Evolutionary conservation across 2,113 vertebrate genomes (phyloP).

Genomic region (Mirounga angustirostris): DNA sequence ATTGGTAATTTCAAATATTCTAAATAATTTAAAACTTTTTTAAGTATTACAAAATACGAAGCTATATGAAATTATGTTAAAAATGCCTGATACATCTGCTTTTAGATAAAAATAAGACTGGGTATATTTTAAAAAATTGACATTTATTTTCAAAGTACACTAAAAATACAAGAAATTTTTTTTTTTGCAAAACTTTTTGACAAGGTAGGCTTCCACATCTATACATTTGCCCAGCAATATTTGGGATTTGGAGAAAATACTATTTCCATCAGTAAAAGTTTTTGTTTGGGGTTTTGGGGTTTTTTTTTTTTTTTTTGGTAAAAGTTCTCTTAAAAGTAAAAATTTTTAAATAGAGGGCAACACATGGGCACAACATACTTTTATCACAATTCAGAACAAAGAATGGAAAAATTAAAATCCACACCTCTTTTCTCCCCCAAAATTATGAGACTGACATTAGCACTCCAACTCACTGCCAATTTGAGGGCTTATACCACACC

Average conservation of each 20-base stretch:
- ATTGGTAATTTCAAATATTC: conserved; percentile 11
- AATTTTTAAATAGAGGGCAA: not conserved
- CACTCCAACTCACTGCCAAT: not conserved
- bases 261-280: not conserved
- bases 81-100: not conserved
- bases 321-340: not conserved
- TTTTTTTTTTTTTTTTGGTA: not conserved
- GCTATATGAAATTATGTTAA: not conserved
- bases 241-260: conserved; percentile 12
- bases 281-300: too few species aligned
- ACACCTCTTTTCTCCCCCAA: conserved; percentile 45
- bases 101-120: conserved; percentile 35
- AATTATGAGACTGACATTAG: not conserved
- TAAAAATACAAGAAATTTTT: not conserved
- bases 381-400: conserved; percentile 9
- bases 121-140: not conserved
- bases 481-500: not conserved
- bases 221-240: not conserved
- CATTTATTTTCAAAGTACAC: conserved; percentile 11
- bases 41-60: not conserved
- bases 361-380: not conserved
- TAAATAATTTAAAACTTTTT: conserved; percentile 8
- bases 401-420: conserved; percentile 27
- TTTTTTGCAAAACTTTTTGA: not conserved
- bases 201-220: not conserved